Conservation (phyloP, 53 echinoderm and acorn worm genomes). For the Actinopyga echinites region DNA sequence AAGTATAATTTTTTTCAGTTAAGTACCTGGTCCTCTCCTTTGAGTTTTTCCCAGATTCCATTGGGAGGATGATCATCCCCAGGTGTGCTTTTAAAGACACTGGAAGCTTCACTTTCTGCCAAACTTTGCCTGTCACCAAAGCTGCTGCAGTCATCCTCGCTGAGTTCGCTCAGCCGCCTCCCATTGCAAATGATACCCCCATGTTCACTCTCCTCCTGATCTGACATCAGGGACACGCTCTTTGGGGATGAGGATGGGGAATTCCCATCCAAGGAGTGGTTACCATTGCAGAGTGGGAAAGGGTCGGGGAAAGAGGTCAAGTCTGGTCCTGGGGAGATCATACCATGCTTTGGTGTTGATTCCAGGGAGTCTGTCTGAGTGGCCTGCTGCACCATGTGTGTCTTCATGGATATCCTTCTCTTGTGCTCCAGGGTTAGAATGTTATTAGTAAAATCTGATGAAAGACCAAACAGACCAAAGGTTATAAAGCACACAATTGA, state of each 20-base stretch:
- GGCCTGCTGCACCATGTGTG: constrained; percentile 68
- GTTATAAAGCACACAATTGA: too few species aligned
- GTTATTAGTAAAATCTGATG: not conserved
- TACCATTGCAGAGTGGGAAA: constrained; percentile 18
- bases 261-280: constrained; percentile 4
- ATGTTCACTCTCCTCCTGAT: constrained; percentile 51
- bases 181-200: constrained; percentile 81
- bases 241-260: constrained; percentile 17
- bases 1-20: too few species aligned
- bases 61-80: constrained; percentile 26
- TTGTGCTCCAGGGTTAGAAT: constrained; percentile 79
- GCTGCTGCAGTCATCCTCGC: constrained; percentile 82
- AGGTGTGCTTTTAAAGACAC: constrained; percentile 75
- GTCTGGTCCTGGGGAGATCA: constrained; percentile 14
- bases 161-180: constrained; percentile 84
- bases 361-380: constrained; percentile 77
- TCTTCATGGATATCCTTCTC: constrained; percentile 71
- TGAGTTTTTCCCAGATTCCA: constrained; percentile 32
- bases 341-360: not conserved
- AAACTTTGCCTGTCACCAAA: constrained; percentile 85
- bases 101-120: constrained; percentile 78
- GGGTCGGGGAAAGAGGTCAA: not conserved
- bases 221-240: constrained; percentile 28
- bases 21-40: constrained; percentile 20
- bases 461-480: too few species aligned